Evolutionary conservation across 2,113 vertebrate genomes (phyloP).

Genomic region (Butastur rufipennis): DNA sequence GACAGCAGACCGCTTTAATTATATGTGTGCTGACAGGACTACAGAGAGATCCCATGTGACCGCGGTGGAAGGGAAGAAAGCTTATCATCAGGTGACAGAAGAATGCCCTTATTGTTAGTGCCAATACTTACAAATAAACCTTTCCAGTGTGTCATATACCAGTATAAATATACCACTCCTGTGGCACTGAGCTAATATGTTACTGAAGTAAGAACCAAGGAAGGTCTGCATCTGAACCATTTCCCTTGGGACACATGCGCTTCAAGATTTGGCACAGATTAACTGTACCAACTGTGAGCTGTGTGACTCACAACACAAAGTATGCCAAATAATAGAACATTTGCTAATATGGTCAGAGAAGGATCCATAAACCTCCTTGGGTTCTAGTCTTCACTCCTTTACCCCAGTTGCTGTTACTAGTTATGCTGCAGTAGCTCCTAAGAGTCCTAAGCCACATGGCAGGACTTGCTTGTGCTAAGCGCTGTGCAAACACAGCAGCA

Average conservation of each 20-base stretch:
- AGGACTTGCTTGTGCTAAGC: background rate
- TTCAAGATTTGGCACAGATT: background rate
- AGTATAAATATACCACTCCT: background rate
- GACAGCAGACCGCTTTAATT: slow-evolving; percentile 32
- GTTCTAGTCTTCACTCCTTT: background rate
- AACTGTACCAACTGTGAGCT: background rate
- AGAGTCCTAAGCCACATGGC: background rate
- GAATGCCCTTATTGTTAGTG: slow-evolving; percentile 23
- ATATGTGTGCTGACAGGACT: slow-evolving; percentile 41
- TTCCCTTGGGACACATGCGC: background rate
- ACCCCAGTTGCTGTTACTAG: rapidly evolving
- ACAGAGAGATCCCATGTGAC: slow-evolving; percentile 26
- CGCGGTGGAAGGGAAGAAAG: background rate
- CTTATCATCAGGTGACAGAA: slow-evolving; percentile 27
- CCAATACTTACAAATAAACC: slow-evolving; percentile 29
- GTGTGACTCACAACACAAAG: background rate
- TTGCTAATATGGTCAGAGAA: background rate
- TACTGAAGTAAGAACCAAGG: background rate
- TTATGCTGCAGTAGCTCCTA: background rate
- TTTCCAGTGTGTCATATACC: background rate
- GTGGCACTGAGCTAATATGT: background rate
- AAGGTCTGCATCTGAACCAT: background rate
- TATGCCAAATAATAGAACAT: background rate
- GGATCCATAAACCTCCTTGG: background rate
- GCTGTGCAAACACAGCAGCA: background rate